Evolutionary conservation across 2,797 vertebrate genomes (phyloP), one percentile per base, ranked within the genome.

Genomic region (Gephyroberyx darwinii): DNA sequence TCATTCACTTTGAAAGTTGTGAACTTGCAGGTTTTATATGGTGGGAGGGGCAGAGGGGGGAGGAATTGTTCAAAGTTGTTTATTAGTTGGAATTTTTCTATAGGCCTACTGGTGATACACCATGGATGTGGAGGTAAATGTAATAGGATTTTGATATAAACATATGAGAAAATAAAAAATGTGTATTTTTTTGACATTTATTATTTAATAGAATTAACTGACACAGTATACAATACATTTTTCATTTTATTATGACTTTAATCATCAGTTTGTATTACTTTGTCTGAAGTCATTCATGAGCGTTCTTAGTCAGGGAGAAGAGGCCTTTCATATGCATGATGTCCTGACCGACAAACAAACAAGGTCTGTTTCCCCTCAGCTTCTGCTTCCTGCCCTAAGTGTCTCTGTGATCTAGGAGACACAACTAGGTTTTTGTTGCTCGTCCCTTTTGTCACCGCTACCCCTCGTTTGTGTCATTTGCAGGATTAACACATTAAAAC

Each of bases 401-500:
- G 56, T 75, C 51, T 75, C 72, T 79, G 81, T 83, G 84, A 87
- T 88, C 54, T 84, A 80, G 75, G 60, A 56, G 35, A 66, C 19
- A 33, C 51, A 37, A 31, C 30, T 14, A 43, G 35, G 30, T 63
- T 65, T 47, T 22, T 50, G 45, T 56, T 52, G 17, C 7, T 14
- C 14, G 50, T 50, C 73, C 71, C 77, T 57, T 60, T 69, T 41
- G 61, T 26, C 26, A 54, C 61, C 8, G 20, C 61, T 53, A 45
- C 72, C 41, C 57, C 71, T 84, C 69, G 67, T 88, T 86, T 66
- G 75, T 84, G 71, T 69, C 78, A 71, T 83, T 88, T 79, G 79
- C 56, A 59, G 68, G 74, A 80, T 84, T 77, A 85, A 65, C 82
- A 82, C 74, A 82, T 82, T 80, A 87, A 82, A 87, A 71, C 80